Base-by-base conservation (phyloP, 2,797 vertebrate species). In the Emydoidea blandingii region DNA sequence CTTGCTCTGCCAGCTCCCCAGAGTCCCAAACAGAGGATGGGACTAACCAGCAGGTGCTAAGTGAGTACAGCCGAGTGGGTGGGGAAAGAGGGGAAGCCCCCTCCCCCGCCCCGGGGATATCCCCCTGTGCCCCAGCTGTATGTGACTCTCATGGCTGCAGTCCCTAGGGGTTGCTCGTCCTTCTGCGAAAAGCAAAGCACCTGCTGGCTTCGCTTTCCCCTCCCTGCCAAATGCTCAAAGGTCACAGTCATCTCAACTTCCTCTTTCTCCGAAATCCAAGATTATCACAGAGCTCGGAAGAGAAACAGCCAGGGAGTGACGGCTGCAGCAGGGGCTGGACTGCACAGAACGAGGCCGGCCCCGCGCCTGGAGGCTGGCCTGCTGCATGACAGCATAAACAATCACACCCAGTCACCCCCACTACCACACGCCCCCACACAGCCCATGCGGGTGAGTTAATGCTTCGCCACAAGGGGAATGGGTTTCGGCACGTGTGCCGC, bases 221-320 rank as follows among this genome's bases (percentile, higher is more conserved):
- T 41, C 53, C 59, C 87, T 8, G 31, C 65, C 68, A 83, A 83
- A 87, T 53, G 86, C 88, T 95, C 86, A 87, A 62, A 86, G 88
- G 93, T 47, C 23, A 27, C 44, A 37, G 19, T n/a, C 37, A 0
- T 72, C 81, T 90, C 92, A 41, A 62, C 78, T 86, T 94, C 89
- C 85, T 59, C 53, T 90, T 59, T 81, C 85, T 78, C 47, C 18
- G 23, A 84, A 94, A 88, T 78, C 83, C 85, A 74, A 65, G 81
- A 37, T 52, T 68, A 15, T n/a, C 83, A 49, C 41, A 31, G 65
- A 5, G 65, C 3, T 21, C 21, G 21, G 74, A 78, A 29, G 44
- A 78, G 74, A 49, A 78, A 78, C 74, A 78, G 23, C 44, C 44
- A 2, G 21, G 7, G 74, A 31, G 74, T 5, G 27, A 49, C 27